Percentiles rank a stretch among this genome's conserved stretches.
These are phyloP conservation scores for Ondatra zibethicus DNA, from an alignment of 2,113 vertebrate species.

Conservation along the genomic window DNA sequence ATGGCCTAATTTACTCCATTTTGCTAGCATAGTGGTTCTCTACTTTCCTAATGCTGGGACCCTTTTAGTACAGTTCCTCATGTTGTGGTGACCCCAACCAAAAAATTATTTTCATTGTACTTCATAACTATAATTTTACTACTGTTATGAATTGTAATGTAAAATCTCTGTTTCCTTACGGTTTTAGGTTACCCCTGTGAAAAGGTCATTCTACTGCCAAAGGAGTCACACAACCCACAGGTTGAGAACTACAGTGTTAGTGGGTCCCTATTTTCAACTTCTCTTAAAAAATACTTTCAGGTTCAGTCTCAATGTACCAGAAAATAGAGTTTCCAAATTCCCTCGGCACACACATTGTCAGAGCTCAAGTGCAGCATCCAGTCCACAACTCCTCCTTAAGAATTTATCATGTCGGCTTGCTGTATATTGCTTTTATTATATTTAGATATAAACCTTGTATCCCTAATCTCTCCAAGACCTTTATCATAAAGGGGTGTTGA, in stretches of 20 bases:
- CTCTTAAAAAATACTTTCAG: background rate
- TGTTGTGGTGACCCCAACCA: background rate
- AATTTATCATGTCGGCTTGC: background rate
- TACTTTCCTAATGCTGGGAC: no score
- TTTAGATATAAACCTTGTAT: no score
- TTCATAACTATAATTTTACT: background rate
- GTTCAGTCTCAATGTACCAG: background rate
- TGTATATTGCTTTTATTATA: no score
- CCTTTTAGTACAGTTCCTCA: background rate
- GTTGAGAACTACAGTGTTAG: background rate
- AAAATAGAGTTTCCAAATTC: background rate
- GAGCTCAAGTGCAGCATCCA: background rate
- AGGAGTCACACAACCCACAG: background rate
- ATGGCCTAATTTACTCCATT: background rate
- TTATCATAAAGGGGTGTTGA: no score
- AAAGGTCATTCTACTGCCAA: background rate
- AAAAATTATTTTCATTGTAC: background rate
- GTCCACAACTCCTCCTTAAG: background rate
- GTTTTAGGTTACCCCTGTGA: background rate
- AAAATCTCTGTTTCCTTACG: background rate
- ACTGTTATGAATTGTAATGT: background rate
- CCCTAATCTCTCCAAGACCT: no score
- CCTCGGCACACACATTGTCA: background rate
- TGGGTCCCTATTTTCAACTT: background rate
- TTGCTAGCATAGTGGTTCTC: background rate